Percentiles rank a stretch among this genome's conserved stretches.
Conservation (phyloP, 2,113 vertebrate genomes). For the Podarcis cretensis region DNA sequence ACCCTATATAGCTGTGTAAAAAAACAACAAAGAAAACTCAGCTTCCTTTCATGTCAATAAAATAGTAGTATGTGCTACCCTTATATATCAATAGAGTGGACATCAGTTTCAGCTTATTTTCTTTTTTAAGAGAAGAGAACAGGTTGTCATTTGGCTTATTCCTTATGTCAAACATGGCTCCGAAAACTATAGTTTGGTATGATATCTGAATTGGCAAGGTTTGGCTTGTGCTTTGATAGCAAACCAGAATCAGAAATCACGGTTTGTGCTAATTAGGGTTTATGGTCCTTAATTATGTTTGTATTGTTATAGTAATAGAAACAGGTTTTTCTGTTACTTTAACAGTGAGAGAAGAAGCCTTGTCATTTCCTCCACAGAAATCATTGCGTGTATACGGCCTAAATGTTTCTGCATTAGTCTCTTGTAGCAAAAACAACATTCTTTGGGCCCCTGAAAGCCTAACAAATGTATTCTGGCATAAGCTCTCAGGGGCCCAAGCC, state of each 20-base stretch:
- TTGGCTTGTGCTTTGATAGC: neutral
- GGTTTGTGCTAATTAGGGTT: neutral
- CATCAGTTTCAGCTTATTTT: no score
- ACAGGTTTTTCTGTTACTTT: neutral
- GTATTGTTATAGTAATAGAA: neutral
- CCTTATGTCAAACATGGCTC: neutral
- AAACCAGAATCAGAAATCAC: neutral
- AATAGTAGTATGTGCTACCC: no score
- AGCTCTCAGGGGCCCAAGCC: no score
- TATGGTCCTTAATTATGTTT: neutral
- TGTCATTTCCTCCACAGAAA: neutral
- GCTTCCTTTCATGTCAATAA: no score
- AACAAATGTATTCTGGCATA: no score
- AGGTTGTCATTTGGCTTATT: neutral
- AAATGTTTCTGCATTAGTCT: neutral
- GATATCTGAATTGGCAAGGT: neutral
- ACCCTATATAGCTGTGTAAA: no score
- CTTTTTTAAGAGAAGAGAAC: neutral
- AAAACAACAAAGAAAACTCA: no score
- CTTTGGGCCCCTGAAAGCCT: no score
- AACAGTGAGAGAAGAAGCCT: neutral
- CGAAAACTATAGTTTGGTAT: neutral
- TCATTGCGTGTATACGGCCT: neutral
- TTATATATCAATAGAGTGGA: no score
- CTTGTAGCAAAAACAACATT: no score